Percentiles rank a stretch among this genome's conserved stretches.
Conservation (phyloP, 2,797 vertebrate species). For the Rhinatrema bivittatum region DNA sequence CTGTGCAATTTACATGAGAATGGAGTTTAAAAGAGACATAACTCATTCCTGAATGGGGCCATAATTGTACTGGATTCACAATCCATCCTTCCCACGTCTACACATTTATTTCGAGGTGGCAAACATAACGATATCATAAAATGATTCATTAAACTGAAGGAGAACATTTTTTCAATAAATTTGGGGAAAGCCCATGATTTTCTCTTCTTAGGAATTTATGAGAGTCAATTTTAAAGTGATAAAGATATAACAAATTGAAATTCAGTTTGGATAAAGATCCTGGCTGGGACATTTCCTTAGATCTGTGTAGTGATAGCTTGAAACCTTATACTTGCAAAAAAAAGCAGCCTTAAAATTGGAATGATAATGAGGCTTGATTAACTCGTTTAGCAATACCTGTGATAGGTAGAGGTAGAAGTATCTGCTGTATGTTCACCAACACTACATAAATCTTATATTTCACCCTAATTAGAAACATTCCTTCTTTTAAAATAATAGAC, state of each 20-base stretch:
- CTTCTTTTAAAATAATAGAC: background rate
- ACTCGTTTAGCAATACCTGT: conserved; percentile 34
- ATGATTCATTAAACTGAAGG: conserved; percentile 3
- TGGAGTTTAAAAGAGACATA: conserved; percentile 13
- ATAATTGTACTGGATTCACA: background rate
- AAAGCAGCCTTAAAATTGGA: too few relatives aligned
- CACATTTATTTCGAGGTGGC: conserved; percentile 19
- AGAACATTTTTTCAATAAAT: conserved; percentile 9
- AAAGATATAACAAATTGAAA: too few relatives aligned
- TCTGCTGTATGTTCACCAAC: background rate
- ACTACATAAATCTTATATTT: background rate
- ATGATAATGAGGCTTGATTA: conserved; percentile 26
- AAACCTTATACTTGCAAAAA: conserved; percentile 20
- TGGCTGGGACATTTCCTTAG: background rate
- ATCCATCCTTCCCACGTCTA: conserved; percentile 18
- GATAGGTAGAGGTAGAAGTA: conserved; percentile 8
- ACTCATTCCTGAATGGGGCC: background rate
- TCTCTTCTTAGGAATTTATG: conserved; percentile 12
- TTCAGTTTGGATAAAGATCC: too few relatives aligned
- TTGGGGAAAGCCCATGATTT: too few relatives aligned
- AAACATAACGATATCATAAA: background rate
- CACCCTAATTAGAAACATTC: conserved; percentile 8
- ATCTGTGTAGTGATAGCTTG: accelerated
- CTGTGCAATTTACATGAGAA: too few relatives aligned
- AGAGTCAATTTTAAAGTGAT: conserved; percentile 10